phyloP scores from a whole-genome alignment of 2,113 vertebrate genomes.

The Pantherophis guttatus region DNA sequence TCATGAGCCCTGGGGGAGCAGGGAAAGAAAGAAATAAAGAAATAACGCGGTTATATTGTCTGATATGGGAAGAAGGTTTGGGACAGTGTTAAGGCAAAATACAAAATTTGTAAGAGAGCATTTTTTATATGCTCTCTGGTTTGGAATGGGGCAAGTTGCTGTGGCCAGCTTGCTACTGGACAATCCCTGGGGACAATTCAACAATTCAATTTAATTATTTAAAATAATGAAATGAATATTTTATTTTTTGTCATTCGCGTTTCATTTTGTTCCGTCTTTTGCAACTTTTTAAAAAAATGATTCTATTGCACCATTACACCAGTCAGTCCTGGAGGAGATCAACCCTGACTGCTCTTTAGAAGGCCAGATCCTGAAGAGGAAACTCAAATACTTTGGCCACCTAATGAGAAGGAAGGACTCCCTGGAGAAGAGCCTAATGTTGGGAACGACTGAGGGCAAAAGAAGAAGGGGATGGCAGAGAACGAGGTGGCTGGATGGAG shows the following conservation, averaged over 20 bases:
- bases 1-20: not conserved
- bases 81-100: not conserved
- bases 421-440: too few relatives aligned
- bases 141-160: not conserved
- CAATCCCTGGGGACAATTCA: not conserved
- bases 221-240: not conserved
- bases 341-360: too few relatives aligned
- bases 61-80: not conserved
- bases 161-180: rapidly evolving
- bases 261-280: not conserved
- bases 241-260: not conserved
- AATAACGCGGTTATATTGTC: not conserved
- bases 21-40: not conserved
- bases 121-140: not conserved
- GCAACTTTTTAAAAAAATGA: too few relatives aligned
- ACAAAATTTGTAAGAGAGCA: not conserved
- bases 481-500: too few relatives aligned
- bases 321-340: too few relatives aligned
- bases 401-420: too few relatives aligned
- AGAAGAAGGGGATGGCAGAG: too few relatives aligned
- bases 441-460: too few relatives aligned
- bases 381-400: too few relatives aligned
- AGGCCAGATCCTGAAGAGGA: too few relatives aligned
- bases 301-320: too few relatives aligned
- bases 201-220: not conserved